Base-by-base conservation (phyloP, 1,140 invertebrate genomes). In the Zaprionus lachaisei region DNA sequence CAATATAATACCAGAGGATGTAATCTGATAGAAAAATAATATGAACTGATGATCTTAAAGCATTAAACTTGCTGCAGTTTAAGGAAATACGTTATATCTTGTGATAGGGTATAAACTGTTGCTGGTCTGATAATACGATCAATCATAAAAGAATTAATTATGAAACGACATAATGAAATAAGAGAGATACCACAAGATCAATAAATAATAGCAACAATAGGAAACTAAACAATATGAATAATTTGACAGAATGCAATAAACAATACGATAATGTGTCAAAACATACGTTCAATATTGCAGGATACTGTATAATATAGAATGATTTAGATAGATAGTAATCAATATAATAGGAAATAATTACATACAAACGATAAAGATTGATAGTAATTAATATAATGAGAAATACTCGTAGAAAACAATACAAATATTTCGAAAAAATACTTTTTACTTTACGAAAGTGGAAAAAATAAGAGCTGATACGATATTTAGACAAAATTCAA, bases 261-360 rank as follows among this genome's bases (percentile, higher is more conserved):
- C n/a, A 47, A 47, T 47, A 47, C n/a, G n/a, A 47, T 47, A 47
- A 41, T 41, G 38, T n/a, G 38, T n/a, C 6, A 41, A 41, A 41
- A 41, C 15, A 41, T 7, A 15, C 1, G 38, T 6, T 15, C 6
- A 41, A 5, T 41, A 41, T 41, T 12, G 1, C 11, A 47, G n/a
- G n/a, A 17, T 47, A 17, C 17, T 47, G 2, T 44, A 44, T 17
- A 7, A 6, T 41, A 47, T 17, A 17, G 3, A 9, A 41, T 17
- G 1, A 9, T 17, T 17, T 9, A 17, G 9, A 47, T 47, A 6
- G 15, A 41, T 44, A 9, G 17, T 47, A 17, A 17, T 47, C 7
- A 47, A 9, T 1, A 47, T 17, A 47, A 47, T 17, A 9, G n/a
- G n/a, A 47, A 9, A 47, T 17, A 47, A 0, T 47, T 17, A 1